A percentile compares a stretch with the other conserved stretches of the same genome.
Evolutionary conservation across 2,888 invertebrate genomes (phyloP).

Genomic region (Torymus aiolomorphi): DNA sequence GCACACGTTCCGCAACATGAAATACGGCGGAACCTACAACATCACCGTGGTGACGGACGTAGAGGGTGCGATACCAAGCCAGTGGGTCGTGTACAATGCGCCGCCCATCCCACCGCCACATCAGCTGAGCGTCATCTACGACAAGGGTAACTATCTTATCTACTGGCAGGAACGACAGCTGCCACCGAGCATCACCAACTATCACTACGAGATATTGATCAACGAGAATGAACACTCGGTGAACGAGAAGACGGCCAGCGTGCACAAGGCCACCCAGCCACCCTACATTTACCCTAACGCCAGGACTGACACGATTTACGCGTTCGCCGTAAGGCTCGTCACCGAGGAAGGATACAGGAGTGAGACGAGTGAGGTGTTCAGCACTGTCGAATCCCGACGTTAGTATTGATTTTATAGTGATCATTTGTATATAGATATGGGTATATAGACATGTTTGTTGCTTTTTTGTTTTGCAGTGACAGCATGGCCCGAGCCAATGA

Average conservation of each 20-base stretch:
- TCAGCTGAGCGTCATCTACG: conserved; percentile 80
- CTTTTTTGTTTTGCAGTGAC: conserved; percentile 55
- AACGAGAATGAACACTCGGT: conserved; percentile 78
- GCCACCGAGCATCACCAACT: conserved; percentile 72
- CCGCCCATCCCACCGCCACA: conserved; percentile 81
- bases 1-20: conserved; percentile 78
- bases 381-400: conserved; percentile 71
- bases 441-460: conserved; percentile 1
- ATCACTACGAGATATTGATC: conserved; percentile 82
- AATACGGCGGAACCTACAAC: conserved; percentile 78
- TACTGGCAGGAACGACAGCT: conserved; percentile 80
- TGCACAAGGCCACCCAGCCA: conserved; percentile 77
- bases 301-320: conserved; percentile 77
- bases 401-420: conserved; percentile 56
- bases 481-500: conserved; percentile 67
- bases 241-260: conserved; percentile 74
- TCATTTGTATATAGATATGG: neutral
- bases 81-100: conserved; percentile 77
- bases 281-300: conserved; percentile 78
- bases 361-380: conserved; percentile 79
- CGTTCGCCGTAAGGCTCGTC: conserved; percentile 81
- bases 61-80: conserved; percentile 75
- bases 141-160: conserved; percentile 80
- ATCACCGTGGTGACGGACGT: conserved; percentile 77
- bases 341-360: conserved; percentile 81